Evolutionary conservation across 1,140 invertebrate species (phyloP), one percentile per base, ranked within the genome.

Genomic region (Apis laboriosa): DNA sequence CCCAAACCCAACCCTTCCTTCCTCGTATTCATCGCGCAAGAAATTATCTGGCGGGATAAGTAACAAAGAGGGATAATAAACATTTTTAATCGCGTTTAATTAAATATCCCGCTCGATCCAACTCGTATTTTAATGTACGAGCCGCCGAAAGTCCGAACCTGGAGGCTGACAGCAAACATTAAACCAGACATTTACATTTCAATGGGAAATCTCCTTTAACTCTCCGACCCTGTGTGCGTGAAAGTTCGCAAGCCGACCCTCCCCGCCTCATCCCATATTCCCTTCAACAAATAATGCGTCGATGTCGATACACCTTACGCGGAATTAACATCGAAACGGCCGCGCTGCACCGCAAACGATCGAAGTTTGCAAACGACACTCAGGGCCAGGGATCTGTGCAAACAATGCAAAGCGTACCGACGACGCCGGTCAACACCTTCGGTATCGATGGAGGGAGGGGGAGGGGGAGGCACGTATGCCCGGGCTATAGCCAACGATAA

Each of bases 281-380:
- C 21, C 28, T 68, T 53, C 21, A 12, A 28, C 53, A 56, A 24
- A 58, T 21, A 72, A 72, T 24, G 11, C 34, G 51, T 17, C 63
- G 76, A 56, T 77, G 51, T 17, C 63, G 76, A 56, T 77, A 72
- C 51, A 72, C 77, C 77, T 72, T 72, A 63, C 66, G 58, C 60
- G 77, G 58, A 79, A 72, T 79, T 79, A 79, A 19, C 58, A 28
- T 5, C 9, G 21, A 43, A 34, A 24, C 19, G 73, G n/a, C 43
- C 21, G 43, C 43, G 60, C 77, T 34, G 58, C 61, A 53, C 67
- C 77, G 28, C 56, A 79, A 79, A 72, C 43, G 67, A 72, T 79
- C 77, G n/a, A 61, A 79, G 67, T 79, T 79, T 53, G 77, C 77
- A 34, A 79, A 79, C 77, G 77, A 61, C 60, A 79, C 67, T 63